Evolutionary conservation across 2,113 vertebrate genomes (phyloP), one percentile per base, ranked within the genome.

Genomic region (Lepidothrix coronata): DNA sequence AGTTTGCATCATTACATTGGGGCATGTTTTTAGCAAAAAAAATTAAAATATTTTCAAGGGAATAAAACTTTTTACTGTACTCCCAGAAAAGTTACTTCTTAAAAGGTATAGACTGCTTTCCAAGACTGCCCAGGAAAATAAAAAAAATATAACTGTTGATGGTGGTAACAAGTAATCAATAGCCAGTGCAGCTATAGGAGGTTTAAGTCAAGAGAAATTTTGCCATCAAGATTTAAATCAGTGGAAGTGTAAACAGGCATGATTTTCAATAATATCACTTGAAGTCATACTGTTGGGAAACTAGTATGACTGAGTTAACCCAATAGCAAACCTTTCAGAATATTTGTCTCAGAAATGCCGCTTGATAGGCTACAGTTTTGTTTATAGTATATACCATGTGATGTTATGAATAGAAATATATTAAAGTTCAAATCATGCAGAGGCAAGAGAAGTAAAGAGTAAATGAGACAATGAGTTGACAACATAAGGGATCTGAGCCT

Each of bases 1-100:
- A 30, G 72, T 58, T 78, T 86, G 19, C 84, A 81, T 90, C 35
- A 90, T 94, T 92, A 66, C 70, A 65, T 44, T 35, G 61, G 71
- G 88, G 37, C 43, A 55, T 72, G 58, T 65, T 92, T 88, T 95
- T 93, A 94, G 82, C 52, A 80, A 61, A 80, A 61, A 70, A 68
- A 63, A 59, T 25, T 28, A 21, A 41, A 66, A 20, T 5, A 28
- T 62, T 88, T 95, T 74, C 92, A 88, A 84, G 65, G 35, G 46
- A 94, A 87, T 76, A 35, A 95, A 96, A 89, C 24, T 54, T 89
- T 87, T 30, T 93, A 25, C 80, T 85, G 72, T 96, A 70, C 83
- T 96, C 31, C 31, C 68, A 86, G 49, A 94, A 77, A 59, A 33
- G 86, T 83, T 85, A 70, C 51, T 96, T 94, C 74, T 78, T 54